Evolutionary conservation across 2,888 invertebrate genomes (phyloP), one percentile per base, ranked within the genome.

Genomic region (Zootermopsis nevadensis): DNA sequence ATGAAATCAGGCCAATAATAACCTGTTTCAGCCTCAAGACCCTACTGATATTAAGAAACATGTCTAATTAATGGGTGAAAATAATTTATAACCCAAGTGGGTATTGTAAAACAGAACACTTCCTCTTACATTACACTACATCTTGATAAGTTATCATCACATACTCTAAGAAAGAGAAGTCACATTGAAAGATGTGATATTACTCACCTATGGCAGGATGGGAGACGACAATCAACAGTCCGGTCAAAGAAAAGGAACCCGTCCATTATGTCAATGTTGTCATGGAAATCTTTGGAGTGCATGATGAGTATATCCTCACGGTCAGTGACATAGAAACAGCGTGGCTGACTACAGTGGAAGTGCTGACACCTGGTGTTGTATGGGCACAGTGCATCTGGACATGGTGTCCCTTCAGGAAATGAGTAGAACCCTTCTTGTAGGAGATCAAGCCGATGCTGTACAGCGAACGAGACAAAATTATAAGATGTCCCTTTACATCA

Each of bases 211-310:
- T 92, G 92, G 88, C 95, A 96, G 84, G 92, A 92, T 2, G 91
- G 89, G 66, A 94, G 89, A 48, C 94, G 91, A 87, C 95, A 95
- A 87, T 95, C 94, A 30, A 94, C 92, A 87, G 93, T 93, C 80
- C 91, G 91, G 88, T 95, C 95, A 89, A 95, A 97, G 89, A 96
- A 96, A 85, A 96, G 95, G 88, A 96, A 98, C 0, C 96, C 96
- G 79, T 97, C 95, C 60, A 96, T 90, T 82, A 97, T 94, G 86
- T 95, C 95, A 72, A 94, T 93, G 86, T 95, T 93, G 85, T 95
- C 95, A 89, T 98, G 97, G 87, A 95, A 96, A 89, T 97, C 97
- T 87, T 95, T 93, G 89, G 96, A 94, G 88, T 98, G 98, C 86
- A 95, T 93, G 84, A 95, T 93, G 86, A 97, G 92, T 60, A 94